Evolutionary conservation across 1,140 invertebrate genomes (phyloP).

Genomic region (Mercenaria mercenaria): DNA sequence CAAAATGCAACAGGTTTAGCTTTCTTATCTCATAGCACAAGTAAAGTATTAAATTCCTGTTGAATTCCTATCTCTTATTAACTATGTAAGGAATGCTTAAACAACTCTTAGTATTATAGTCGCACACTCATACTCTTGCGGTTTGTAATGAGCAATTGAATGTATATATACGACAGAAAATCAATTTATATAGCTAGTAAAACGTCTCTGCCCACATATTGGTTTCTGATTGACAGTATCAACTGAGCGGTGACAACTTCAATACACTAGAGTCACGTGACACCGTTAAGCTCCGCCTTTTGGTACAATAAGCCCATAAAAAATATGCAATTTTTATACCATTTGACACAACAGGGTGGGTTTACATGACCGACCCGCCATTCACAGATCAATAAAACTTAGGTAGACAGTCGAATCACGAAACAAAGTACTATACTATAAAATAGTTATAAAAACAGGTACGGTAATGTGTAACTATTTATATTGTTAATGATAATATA

Average conservation of each 20-base stretch:
- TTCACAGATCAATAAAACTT: background rate
- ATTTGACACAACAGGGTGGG: background rate
- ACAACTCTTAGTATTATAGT: background rate
- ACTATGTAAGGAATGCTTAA: background rate
- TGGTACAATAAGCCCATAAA: background rate
- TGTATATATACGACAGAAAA: conserved; percentile 6
- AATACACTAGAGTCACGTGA: background rate
- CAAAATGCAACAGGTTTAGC: background rate
- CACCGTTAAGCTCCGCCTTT: background rate
- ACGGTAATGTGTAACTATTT: background rate
- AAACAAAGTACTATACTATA: background rate
- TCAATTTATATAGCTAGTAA: conserved; percentile 29
- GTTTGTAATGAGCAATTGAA: background rate
- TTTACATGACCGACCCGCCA: background rate
- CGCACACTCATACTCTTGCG: background rate
- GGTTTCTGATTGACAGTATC: background rate
- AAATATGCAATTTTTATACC: background rate
- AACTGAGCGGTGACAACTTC: background rate
- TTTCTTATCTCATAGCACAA: background rate
- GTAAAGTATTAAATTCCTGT: background rate
- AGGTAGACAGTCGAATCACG: background rate
- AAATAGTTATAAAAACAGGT: background rate
- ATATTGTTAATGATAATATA: background rate
- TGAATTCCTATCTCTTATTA: background rate
- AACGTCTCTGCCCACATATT: background rate